Base-by-base conservation (phyloP, 30 jellyfish, hydroid and myxozoan species). In the Chrysaora quinquecirrha region DNA sequence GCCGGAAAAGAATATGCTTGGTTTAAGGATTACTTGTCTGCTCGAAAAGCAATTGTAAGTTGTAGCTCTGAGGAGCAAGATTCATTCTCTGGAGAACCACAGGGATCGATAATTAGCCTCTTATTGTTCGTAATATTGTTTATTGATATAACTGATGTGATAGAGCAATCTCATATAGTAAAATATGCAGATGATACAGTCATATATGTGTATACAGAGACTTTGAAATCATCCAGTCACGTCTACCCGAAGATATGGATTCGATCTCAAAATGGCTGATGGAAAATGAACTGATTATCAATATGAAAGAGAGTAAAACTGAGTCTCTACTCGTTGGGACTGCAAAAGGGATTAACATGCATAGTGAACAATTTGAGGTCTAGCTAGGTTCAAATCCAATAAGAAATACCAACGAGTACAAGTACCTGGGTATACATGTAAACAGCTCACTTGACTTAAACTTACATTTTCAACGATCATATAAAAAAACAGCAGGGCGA, bases 271-370 rank as follows among this genome's bases (percentile, higher is more conserved):
- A 83, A 3, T 83, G 87, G 94, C 87, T 71, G 0, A 58, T 29
- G 80, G 94, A 83, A 81, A 83, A 71, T n/a, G 94, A 83, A 71
- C 94, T 32, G 24, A 70, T 83, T 50, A 23, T 69, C 64, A 71
- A 71, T 68, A 70, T 60, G 74, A 83, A 81, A n/a, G n/a, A n/a
- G n/a, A 73, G 88, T 46, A 71, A 83, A 58, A 71, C 88, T 31
- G 87, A 70, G 30, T 73, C 81, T 28, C 35, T 72, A 11, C 71
- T 58, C 81, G 56, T 83, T 72, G 88, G 88, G 64, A 83, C 87
- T 70, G 80, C 87, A 31, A 83, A 83, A 60, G 71, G 87, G 81
- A 1, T 70, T 49, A 71, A 88, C 87, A 70, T 83, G 88, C 81
- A 69, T 34, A 6, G 77, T 65, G 85, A 65, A 33, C 56, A 76